Evolutionary conservation across 2,113 vertebrate species (phyloP), one percentile per base, ranked within the genome.

Genomic region (Siniperca chuatsi): DNA sequence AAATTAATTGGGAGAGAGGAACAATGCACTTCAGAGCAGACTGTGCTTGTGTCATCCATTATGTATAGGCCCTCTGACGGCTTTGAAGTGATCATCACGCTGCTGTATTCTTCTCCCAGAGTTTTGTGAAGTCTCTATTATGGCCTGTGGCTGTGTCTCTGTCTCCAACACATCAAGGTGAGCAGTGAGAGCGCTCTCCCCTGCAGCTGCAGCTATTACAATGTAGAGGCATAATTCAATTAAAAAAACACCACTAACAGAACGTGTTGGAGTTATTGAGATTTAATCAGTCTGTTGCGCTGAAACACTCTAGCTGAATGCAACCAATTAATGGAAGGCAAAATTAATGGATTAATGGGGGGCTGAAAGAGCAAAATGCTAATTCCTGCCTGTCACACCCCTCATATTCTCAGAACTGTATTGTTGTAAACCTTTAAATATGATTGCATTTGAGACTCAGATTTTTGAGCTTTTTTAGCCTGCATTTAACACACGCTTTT

Each of bases 21-120:
- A 92, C 89, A 91, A 89, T 80, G 82, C 79, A 79, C 87, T 83
- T 89, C 82, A 88, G 86, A 86, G 84, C 60, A 6, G 80, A 74
- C 86, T 78, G 21, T 79, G 84, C 78, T 81, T 81, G 82, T 88
- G 89, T 93, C 86, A 91, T 94, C 77, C 86, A 90, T 94, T 92
- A 93, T 93, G 90, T 89, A 93, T 79, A 68, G 82, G 37, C 67
- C 60, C 81, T 71, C 81, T 74, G 84, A 82, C 48, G 65, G 85
- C 91, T 93, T 92, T 94, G 93, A 93, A 89, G 89, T 84, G 83
- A 87, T 92, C 90, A 84, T 83, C 78, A 75, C 65, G n/a, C 78
- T 74, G 75, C 82, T 78, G 75, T 84, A 82, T 91, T 91, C 88
- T 83, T 89, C 75, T 78, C 70, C 29, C 67, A 78, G 29, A 82